Conservation (phyloP, 1,140 invertebrate species). For the Diachasmimorpha longicaudata region DNA sequence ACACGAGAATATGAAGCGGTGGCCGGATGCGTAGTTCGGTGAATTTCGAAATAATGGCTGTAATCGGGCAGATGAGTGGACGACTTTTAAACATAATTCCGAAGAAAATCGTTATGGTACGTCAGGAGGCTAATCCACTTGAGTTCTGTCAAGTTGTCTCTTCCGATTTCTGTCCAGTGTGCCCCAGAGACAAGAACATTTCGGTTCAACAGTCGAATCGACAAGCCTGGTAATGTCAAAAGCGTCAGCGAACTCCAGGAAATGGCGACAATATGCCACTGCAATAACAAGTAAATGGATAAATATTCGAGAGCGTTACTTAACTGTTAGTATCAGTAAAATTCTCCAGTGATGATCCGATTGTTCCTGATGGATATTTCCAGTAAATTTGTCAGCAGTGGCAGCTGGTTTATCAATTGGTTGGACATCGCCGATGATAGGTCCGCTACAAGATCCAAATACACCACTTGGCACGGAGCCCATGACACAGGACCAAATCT, state of each 20-base stretch:
- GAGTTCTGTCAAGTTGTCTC: not conserved
- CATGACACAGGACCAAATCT: slow-evolving; percentile 57
- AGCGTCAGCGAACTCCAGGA: slow-evolving; percentile 33
- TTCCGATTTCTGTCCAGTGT: not conserved
- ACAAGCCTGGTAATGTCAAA: not conserved
- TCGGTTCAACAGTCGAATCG: not conserved
- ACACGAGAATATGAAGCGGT: not conserved
- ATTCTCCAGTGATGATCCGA: not conserved
- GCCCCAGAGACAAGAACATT: not conserved
- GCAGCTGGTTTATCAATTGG: slow-evolving; percentile 61
- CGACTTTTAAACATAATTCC: not conserved
- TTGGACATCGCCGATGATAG: slow-evolving; percentile 64
- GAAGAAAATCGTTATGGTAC: not conserved
- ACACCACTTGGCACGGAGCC: slow-evolving; percentile 51
- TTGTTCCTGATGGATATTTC: slow-evolving; percentile 11
- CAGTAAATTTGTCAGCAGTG: slow-evolving; percentile 63
- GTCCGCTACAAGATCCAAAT: slow-evolving; percentile 50
- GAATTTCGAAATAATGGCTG: not conserved
- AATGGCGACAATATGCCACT: slow-evolving; percentile 40
- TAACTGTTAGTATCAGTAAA: not conserved
- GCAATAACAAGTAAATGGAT: slow-evolving; percentile 38
- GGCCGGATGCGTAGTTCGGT: not conserved
- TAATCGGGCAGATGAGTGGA: not conserved
- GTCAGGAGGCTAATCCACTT: not conserved
- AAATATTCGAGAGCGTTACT: not conserved